phyloP scores from a whole-genome alignment of 2,113 vertebrate genomes.

The Myiopsitta monachus region DNA sequence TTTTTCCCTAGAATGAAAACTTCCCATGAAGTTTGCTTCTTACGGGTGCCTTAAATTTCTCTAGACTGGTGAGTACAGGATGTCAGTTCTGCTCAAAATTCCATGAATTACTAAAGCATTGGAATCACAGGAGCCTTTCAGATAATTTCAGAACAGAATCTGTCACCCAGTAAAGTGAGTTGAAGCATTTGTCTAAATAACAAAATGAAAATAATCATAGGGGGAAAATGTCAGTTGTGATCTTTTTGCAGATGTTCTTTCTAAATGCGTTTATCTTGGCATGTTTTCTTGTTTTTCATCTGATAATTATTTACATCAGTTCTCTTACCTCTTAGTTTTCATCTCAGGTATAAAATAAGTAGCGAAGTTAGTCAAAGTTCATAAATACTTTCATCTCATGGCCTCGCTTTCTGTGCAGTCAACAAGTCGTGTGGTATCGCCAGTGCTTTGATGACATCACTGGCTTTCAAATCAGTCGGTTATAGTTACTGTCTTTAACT shows the following conservation, averaged over 20 bases:
- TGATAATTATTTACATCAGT: not conserved
- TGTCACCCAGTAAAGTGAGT: not conserved
- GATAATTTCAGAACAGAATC: not conserved
- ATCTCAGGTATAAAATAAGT: conserved; percentile 55
- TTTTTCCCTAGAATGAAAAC: conserved; percentile 41
- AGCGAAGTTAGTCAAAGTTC: not conserved
- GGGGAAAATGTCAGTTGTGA: not conserved
- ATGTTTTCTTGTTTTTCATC: not conserved
- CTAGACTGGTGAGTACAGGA: not conserved
- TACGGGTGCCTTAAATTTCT: conserved; percentile 63
- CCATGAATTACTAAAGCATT: conserved; percentile 4
- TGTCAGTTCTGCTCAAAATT: not conserved
- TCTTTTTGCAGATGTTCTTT: not conserved
- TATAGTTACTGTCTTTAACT: not conserved
- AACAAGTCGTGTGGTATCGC: not conserved
- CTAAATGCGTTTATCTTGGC: not conserved
- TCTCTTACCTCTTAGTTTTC: conserved; percentile 43
- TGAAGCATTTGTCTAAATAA: conserved; percentile 15
- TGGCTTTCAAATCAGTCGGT: not conserved
- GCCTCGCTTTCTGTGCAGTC: conserved; percentile 10
- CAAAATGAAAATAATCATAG: not conserved
- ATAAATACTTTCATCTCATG: conserved; percentile 4
- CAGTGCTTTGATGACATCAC: not conserved
- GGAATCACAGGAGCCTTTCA: conserved; percentile 58
- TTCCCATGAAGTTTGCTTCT: conserved; percentile 44